These are phyloP conservation scores for Pachyrhynchus sulphureomaculatus DNA, from an alignment of 1,140 invertebrate genomes.

Conservation along the genomic window DNA sequence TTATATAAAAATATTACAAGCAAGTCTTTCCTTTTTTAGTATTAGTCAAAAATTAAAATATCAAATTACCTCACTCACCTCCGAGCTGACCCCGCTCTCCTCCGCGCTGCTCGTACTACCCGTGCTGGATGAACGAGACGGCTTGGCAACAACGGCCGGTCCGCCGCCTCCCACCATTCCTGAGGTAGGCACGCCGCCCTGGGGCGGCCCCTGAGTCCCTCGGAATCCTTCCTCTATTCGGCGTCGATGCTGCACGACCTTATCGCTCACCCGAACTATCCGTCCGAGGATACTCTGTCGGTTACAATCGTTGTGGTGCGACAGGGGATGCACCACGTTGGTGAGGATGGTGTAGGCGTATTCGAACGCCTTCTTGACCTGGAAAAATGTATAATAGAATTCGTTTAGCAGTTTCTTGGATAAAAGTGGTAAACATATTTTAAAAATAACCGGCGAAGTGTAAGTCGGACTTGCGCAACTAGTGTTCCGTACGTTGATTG, in stretches of 20 bases:
- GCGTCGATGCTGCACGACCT: constrained; percentile 87
- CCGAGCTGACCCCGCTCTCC: constrained; percentile 47
- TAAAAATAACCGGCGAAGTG: too few species aligned
- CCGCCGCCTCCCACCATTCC: not conserved
- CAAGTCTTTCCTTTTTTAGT: too few species aligned
- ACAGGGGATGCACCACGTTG: constrained; percentile 74
- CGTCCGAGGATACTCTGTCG: constrained; percentile 76
- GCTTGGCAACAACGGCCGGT: constrained; percentile 14
- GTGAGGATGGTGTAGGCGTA: constrained; percentile 87
- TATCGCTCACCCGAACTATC: constrained; percentile 89
- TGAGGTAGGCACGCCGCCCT: constrained; percentile 24
- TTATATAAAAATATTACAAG: too few species aligned
- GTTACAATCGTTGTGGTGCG: constrained; percentile 58
- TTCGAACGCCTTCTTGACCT: constrained; percentile 94
- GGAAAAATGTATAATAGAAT: constrained; percentile 50
- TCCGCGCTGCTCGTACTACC: constrained; percentile 47
- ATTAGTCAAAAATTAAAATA: too few species aligned
- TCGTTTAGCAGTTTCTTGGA: not conserved
- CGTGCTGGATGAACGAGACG: constrained; percentile 46
- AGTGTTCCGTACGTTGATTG: too few species aligned
- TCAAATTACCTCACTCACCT: constrained; percentile 38
- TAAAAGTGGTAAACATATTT: too few species aligned
- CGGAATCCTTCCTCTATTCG: constrained; percentile 54
- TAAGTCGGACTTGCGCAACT: too few species aligned
- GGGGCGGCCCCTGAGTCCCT: constrained; percentile 3